These are phyloP conservation scores for Spheniscus mendiculus DNA, from an alignment of 2,113 vertebrate species.

Conservation along the genomic window DNA sequence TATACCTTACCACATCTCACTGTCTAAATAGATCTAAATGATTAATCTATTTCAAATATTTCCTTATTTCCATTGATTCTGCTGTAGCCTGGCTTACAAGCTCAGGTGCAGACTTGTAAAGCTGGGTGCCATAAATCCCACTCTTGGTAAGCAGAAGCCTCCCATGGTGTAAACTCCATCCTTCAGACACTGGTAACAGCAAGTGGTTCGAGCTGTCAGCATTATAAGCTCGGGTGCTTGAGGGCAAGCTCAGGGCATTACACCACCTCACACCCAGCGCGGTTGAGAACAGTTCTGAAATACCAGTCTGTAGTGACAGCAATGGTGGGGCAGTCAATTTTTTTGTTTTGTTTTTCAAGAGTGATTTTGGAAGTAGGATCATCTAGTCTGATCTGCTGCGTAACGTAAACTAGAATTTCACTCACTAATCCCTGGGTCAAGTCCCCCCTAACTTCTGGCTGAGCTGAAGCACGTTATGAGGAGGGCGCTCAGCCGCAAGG, in stretches of 20 bases:
- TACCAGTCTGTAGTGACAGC: not conserved
- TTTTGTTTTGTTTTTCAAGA: too few relatives aligned
- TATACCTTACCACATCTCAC: not conserved
- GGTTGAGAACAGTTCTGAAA: not conserved
- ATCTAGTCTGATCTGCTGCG: not conserved
- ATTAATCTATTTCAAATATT: not conserved
- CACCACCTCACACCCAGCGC: fast-evolving
- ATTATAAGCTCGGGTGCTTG: fast-evolving
- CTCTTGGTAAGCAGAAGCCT: not conserved
- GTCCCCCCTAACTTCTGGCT: fast-evolving
- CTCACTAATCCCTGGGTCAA: not conserved
- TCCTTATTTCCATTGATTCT: not conserved
- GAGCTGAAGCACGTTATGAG: too few relatives aligned
- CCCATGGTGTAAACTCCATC: fast-evolving
- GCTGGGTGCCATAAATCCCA: not conserved
- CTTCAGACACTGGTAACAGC: fast-evolving
- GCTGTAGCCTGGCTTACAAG: not conserved
- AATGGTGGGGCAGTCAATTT: not conserved
- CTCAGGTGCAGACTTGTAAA: not conserved
- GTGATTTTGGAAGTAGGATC: not conserved
- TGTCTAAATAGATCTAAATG: not conserved
- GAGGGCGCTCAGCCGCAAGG: not conserved
- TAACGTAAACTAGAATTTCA: not conserved
- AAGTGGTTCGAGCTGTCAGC: not conserved
- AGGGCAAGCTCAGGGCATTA: not conserved